These are phyloP conservation scores for Holcopasites calliopsidis DNA, from an alignment of 1,140 invertebrate genomes.

Conservation along the genomic window DNA sequence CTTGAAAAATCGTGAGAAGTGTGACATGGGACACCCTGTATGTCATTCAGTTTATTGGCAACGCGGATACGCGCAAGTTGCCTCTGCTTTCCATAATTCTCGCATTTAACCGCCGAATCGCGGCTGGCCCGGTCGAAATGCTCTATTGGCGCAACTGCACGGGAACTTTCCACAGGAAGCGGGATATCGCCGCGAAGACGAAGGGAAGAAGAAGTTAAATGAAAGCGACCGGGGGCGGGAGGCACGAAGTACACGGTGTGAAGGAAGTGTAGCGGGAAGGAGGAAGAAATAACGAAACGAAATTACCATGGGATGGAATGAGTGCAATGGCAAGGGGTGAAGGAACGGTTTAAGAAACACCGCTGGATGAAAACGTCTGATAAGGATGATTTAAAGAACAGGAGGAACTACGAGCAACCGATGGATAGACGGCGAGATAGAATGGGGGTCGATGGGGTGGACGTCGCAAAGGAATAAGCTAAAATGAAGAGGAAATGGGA, in stretches of 20 bases:
- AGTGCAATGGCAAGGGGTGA: no score
- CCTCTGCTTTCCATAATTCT: constrained; percentile 71
- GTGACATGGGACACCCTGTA: constrained; percentile 12
- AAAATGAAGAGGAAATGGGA: no score
- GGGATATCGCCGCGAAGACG: not conserved
- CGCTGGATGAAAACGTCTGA: no score
- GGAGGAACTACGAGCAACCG: no score
- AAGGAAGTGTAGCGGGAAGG: not conserved
- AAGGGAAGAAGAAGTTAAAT: constrained; percentile 1
- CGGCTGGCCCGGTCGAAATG: constrained; percentile 51
- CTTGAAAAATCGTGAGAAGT: no score
- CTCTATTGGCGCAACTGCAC: constrained; percentile 48
- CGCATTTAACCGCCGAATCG: constrained; percentile 68
- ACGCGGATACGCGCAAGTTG: constrained; percentile 31
- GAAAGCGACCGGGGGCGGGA: not conserved
- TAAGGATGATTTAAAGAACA: no score
- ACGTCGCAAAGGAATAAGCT: no score
- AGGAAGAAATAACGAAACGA: not conserved
- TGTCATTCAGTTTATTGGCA: constrained; percentile 44
- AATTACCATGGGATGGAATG: no score
- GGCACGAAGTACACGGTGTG: not conserved
- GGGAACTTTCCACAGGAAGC: constrained; percentile 62
- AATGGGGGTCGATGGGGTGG: no score
- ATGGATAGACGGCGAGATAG: no score
- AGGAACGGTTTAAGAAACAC: no score